phyloP scores from a whole-genome alignment of 2,113 vertebrate species.

The Rhynchomys soricoides region DNA sequence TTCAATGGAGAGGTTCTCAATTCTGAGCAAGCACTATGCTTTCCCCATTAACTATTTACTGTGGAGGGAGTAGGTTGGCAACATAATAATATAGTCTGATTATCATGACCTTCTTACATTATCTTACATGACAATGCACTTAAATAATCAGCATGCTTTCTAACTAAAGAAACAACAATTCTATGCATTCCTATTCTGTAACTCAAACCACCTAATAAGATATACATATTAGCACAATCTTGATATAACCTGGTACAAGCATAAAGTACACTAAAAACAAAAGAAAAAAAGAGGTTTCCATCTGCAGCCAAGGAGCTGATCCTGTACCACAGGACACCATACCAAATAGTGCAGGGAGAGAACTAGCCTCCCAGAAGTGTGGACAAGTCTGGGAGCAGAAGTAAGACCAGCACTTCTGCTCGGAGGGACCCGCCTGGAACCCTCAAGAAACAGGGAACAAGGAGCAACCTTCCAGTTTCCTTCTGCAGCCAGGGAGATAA shows the following conservation, averaged over 20 bases:
- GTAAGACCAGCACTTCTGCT: no score
- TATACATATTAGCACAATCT: background rate
- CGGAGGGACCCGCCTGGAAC: no score
- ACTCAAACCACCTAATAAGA: background rate
- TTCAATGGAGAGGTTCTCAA: background rate
- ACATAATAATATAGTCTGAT: background rate
- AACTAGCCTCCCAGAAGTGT: no score
- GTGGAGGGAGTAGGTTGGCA: background rate
- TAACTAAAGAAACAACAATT: background rate
- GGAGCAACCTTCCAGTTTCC: no score
- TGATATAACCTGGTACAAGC: background rate
- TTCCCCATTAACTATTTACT: background rate
- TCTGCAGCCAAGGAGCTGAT: no score
- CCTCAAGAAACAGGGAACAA: no score
- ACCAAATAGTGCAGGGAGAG: no score
- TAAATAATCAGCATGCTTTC: background rate
- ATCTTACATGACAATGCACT: background rate
- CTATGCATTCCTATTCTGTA: background rate
- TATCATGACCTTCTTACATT: background rate
- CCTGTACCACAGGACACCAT: no score
- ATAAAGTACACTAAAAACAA: background rate
- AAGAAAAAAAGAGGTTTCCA: no score
- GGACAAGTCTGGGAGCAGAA: no score
- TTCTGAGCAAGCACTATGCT: background rate
- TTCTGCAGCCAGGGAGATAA: no score